phyloP scores from a whole-genome alignment of 2,113 vertebrate species.

The Arothron firmamentum region DNA sequence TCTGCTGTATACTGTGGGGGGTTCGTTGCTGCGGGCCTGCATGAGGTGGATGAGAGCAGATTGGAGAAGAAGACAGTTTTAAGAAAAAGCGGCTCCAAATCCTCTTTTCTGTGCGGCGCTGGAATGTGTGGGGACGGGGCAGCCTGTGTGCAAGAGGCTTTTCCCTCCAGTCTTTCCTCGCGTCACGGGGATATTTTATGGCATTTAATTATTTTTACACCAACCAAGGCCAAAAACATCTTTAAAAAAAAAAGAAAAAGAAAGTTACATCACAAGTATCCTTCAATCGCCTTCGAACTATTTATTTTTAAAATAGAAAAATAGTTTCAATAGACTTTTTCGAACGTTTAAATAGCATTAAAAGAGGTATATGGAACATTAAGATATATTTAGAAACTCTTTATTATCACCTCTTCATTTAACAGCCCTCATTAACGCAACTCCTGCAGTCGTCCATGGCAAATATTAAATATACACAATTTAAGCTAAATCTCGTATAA shows the following conservation, averaged over 20 bases:
- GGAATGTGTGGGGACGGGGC: constrained; percentile 62
- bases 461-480: constrained; percentile 2
- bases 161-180: constrained; percentile 25
- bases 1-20: constrained; percentile 32
- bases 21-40: constrained; percentile 36
- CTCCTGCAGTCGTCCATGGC: not conserved
- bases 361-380: not conserved
- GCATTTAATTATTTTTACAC: no score
- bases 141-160: constrained; percentile 3
- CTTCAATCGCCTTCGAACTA: not conserved
- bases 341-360: no score
- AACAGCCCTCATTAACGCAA: not conserved
- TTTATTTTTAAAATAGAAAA: not conserved
- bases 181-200: constrained; percentile 8
- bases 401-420: not conserved
- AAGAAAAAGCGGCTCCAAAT: constrained; percentile 70
- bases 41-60: constrained; percentile 46
- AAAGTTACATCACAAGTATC: not conserved
- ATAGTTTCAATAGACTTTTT: not conserved
- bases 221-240: no score
- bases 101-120: constrained; percentile 61
- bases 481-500: constrained; percentile 35
- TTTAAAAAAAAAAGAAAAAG: no score
- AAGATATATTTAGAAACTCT: not conserved
- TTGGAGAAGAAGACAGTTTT: constrained; percentile 69